These are phyloP conservation scores for Ganaspis brasiliensis DNA, from an alignment of 2,888 invertebrate species.

Conservation along the genomic window DNA sequence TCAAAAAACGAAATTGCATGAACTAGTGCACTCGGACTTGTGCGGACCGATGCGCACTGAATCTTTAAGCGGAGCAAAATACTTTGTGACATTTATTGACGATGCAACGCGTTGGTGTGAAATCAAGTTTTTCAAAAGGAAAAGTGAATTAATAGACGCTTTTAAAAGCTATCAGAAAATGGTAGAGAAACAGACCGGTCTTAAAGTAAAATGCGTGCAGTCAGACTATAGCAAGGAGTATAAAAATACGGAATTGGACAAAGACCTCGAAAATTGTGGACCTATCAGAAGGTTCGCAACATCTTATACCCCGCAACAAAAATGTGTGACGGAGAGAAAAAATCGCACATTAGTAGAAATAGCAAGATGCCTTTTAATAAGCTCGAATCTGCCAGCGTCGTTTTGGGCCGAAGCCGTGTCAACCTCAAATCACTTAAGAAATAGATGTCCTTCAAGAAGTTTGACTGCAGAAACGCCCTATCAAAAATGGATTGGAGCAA, in stretches of 20 bases:
- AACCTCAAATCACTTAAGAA: too few relatives aligned
- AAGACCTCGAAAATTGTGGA: background rate
- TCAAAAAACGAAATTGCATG: background rate
- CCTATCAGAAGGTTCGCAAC: background rate
- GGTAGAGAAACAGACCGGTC: background rate
- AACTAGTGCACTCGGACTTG: background rate
- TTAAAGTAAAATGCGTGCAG: background rate
- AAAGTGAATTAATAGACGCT: background rate
- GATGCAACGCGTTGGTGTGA: background rate
- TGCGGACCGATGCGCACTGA: background rate
- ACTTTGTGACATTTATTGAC: background rate
- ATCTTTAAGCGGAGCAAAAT: background rate
- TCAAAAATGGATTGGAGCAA: background rate
- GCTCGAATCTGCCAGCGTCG: background rate
- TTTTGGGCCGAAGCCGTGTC: too few relatives aligned
- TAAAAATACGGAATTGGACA: background rate
- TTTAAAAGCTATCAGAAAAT: background rate
- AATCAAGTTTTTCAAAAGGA: background rate
- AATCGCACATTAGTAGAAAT: background rate
- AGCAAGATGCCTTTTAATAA: background rate
- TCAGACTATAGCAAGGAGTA: background rate
- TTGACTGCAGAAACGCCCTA: background rate
- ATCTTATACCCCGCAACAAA: too few relatives aligned
- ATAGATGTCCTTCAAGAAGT: conserved; percentile 6
- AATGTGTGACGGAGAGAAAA: too few relatives aligned